These are phyloP conservation scores for Hydraecia micacea DNA, from an alignment of 2,888 invertebrate genomes.

Conservation along the genomic window DNA sequence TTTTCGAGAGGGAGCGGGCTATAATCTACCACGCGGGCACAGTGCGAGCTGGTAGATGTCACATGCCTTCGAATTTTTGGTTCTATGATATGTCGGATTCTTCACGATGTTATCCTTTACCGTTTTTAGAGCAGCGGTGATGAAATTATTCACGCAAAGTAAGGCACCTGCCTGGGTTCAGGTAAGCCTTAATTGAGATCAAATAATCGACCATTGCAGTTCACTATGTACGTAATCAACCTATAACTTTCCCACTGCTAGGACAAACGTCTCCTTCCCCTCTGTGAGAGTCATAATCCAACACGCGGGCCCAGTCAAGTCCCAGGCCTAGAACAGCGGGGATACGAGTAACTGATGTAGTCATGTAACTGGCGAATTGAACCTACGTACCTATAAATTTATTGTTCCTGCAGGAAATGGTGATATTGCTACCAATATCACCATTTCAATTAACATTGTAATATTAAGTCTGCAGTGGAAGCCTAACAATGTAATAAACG, in stretches of 20 bases:
- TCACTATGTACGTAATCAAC: too few relatives aligned
- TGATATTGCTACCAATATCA: too few relatives aligned
- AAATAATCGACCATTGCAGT: not conserved
- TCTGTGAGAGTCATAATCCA: not conserved
- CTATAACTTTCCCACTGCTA: not conserved
- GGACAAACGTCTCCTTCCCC: not conserved
- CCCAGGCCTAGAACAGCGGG: not conserved
- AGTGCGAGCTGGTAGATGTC: too few relatives aligned
- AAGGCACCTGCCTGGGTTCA: too few relatives aligned
- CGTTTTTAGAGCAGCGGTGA: not conserved
- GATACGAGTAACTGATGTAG: not conserved
- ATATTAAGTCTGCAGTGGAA: not conserved
- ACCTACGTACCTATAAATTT: not conserved
- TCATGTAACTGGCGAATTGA: not conserved
- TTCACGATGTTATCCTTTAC: not conserved
- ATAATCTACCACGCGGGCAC: too few relatives aligned
- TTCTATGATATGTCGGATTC: not conserved
- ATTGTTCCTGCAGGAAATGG: not conserved
- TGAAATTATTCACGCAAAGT: too few relatives aligned
- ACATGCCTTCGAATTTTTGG: not conserved
- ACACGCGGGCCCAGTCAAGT: not conserved
- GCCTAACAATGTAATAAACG: not conserved
- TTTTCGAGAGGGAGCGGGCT: too few relatives aligned
- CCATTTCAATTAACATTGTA: not conserved
- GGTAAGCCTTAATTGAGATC: not conserved